phyloP scores from a whole-genome alignment of 2,888 invertebrate genomes.

The Cheilosia vulpina region DNA sequence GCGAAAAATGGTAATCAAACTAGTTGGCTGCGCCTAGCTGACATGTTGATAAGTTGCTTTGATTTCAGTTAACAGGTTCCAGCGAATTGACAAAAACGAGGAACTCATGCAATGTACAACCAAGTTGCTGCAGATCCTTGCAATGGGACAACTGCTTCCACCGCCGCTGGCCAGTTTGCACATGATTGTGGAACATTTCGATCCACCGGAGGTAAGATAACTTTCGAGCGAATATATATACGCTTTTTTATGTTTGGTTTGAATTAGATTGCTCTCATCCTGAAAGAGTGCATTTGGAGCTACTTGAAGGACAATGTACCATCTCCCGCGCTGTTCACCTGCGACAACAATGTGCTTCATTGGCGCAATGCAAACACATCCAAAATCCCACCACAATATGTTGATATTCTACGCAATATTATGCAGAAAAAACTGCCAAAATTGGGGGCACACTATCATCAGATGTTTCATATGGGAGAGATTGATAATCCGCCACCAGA shows the following conservation, averaged over 20 bases:
- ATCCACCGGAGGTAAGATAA: slow-evolving; percentile 86
- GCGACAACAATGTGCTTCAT: slow-evolving; percentile 88
- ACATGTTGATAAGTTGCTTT: not conserved
- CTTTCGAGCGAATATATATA: not conserved
- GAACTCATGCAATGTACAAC: slow-evolving; percentile 84
- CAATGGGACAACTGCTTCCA: slow-evolving; percentile 93
- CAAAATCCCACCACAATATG: slow-evolving; percentile 89
- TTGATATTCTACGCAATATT: slow-evolving; percentile 91
- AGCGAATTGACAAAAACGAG: slow-evolving; percentile 79
- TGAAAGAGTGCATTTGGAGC: slow-evolving; percentile 94
- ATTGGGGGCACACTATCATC: slow-evolving; percentile 90
- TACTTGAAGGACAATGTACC: slow-evolving; percentile 95
- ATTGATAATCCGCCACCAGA: slow-evolving; percentile 76
- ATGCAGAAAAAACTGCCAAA: slow-evolving; percentile 91
- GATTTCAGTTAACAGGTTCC: slow-evolving; percentile 81
- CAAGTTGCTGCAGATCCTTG: slow-evolving; percentile 90
- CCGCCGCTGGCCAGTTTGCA: slow-evolving; percentile 91
- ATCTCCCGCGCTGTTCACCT: slow-evolving; percentile 91
- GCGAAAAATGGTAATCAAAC: slow-evolving; percentile 85
- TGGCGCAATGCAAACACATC: slow-evolving; percentile 91
- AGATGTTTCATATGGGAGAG: slow-evolving; percentile 86
- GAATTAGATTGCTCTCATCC: slow-evolving; percentile 89
- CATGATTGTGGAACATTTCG: slow-evolving; percentile 89
- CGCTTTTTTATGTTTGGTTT: slow-evolving; percentile 57
- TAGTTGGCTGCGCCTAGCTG: not conserved